A percentile compares a stretch with the other conserved stretches of the same genome.
Conservation (phyloP, 2,797 vertebrate genomes). For the Amblyopsis hoosieri region DNA sequence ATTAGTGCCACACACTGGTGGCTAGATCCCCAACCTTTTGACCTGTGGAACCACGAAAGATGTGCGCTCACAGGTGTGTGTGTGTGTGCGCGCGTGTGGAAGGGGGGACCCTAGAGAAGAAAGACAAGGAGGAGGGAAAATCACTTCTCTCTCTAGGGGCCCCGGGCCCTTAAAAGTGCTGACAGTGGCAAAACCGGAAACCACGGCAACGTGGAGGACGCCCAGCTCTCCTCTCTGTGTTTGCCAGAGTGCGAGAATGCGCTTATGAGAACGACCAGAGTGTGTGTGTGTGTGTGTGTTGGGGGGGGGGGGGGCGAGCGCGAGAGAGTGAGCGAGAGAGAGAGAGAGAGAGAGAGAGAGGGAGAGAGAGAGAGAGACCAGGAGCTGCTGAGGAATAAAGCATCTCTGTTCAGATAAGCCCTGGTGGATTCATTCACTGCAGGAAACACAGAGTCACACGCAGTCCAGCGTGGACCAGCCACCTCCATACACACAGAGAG, state of each 20-base stretch:
- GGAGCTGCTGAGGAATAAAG: constrained; percentile 44
- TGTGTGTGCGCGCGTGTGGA: not conserved
- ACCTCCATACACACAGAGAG: not conserved
- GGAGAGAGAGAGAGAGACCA: not conserved
- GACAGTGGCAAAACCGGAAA: constrained; percentile 7
- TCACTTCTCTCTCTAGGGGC: constrained; percentile 4
- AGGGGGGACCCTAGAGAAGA: not conserved
- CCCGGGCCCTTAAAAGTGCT: constrained; percentile 10
- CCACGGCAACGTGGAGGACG: constrained; percentile 4
- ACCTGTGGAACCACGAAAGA: too few relatives aligned
- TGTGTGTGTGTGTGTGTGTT: constrained; percentile 22
- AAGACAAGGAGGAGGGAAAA: constrained; percentile 4
- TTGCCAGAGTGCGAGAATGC: constrained; percentile 14
- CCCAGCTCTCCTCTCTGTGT: not conserved
- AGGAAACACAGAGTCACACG: constrained; percentile 20
- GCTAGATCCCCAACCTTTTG: too few relatives aligned
- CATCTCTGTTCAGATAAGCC: constrained; percentile 36
- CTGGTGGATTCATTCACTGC: constrained; percentile 30
- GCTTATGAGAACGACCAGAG: constrained; percentile 9
- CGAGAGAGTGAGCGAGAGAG: not conserved
- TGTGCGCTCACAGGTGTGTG: too few relatives aligned
- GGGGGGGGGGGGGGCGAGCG: too few relatives aligned
- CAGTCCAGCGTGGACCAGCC: constrained; percentile 26
- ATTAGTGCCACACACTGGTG: not conserved
- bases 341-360: not conserved